Evolutionary conservation across 1,140 invertebrate genomes (phyloP).

Genomic region (Neodiprion fabricii): DNA sequence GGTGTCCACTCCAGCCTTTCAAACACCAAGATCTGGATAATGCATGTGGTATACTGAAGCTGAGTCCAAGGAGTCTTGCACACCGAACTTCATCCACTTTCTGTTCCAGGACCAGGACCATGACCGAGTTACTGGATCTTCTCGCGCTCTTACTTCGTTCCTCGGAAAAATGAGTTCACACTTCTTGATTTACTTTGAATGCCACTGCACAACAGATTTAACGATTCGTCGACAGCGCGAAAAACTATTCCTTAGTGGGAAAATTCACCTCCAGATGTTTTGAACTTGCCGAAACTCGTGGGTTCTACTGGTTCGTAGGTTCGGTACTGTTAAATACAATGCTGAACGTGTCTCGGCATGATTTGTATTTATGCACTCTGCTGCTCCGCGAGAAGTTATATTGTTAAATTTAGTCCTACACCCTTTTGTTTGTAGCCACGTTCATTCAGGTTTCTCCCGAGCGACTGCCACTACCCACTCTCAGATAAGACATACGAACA

Average conservation of each 20-base stretch:
- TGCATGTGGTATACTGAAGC: neutral
- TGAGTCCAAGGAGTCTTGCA: neutral
- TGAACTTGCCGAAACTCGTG: too few species aligned
- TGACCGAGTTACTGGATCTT: neutral
- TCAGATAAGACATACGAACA: neutral
- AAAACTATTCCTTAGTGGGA: too few species aligned
- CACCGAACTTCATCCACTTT: neutral
- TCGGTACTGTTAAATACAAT: neutral
- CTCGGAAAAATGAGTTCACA: too few species aligned
- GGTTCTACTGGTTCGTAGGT: too few species aligned
- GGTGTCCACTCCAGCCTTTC: neutral
- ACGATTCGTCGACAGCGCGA: too few species aligned
- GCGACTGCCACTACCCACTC: neutral
- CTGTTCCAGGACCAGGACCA: neutral
- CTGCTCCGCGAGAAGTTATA: neutral
- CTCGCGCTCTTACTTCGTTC: too few species aligned
- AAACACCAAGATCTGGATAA: neutral
- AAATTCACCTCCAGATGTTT: too few species aligned
- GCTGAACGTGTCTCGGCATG: neutral
- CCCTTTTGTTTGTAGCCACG: neutral
- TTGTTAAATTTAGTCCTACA: neutral
- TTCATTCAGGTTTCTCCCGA: constrained; percentile 2
- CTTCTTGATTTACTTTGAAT: too few species aligned
- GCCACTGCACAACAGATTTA: too few species aligned
- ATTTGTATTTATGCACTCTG: constrained; percentile 5